Conservation (phyloP, 2,797 vertebrate genomes). For the Pseudochirops corinnae region DNA sequence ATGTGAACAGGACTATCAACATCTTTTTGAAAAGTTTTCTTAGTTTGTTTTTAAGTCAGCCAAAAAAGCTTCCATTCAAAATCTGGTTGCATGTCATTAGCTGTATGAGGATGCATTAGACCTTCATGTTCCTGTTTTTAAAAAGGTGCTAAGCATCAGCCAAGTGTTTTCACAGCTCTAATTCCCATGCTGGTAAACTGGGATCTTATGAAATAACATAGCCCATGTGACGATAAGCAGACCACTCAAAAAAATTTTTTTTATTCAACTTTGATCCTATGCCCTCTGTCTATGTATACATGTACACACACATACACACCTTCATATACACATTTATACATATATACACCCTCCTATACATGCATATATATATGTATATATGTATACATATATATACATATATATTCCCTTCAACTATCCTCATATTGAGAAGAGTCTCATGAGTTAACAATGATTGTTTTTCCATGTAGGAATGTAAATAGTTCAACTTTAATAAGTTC, state of each 20-base stretch:
- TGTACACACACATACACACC: too few relatives aligned
- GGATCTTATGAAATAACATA: constrained; percentile 51
- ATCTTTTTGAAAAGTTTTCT: constrained; percentile 56
- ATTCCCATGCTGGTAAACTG: constrained; percentile 43
- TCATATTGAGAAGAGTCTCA: too few relatives aligned
- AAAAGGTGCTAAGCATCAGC: constrained; percentile 30
- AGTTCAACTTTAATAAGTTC: too few relatives aligned
- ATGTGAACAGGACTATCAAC: constrained; percentile 74
- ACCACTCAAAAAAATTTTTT: neutral
- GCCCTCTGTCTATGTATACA: too few relatives aligned
- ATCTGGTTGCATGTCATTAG: constrained; percentile 50
- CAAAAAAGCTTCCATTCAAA: constrained; percentile 72
- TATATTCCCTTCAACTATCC: too few relatives aligned
- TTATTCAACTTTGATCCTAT: too few relatives aligned
- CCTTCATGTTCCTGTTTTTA: constrained; percentile 70
- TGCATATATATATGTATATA: too few relatives aligned
- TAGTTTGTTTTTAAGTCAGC: constrained; percentile 62
- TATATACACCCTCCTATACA: too few relatives aligned
- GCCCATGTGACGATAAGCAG: constrained; percentile 49
- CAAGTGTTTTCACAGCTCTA: constrained; percentile 28
- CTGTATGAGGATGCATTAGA: constrained; percentile 56
- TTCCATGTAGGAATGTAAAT: too few relatives aligned
- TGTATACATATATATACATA: too few relatives aligned
- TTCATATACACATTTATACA: too few relatives aligned
- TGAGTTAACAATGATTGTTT: too few relatives aligned